phyloP scores from a whole-genome alignment of 1,140 invertebrate species.

The Medauroidea extradentata region DNA sequence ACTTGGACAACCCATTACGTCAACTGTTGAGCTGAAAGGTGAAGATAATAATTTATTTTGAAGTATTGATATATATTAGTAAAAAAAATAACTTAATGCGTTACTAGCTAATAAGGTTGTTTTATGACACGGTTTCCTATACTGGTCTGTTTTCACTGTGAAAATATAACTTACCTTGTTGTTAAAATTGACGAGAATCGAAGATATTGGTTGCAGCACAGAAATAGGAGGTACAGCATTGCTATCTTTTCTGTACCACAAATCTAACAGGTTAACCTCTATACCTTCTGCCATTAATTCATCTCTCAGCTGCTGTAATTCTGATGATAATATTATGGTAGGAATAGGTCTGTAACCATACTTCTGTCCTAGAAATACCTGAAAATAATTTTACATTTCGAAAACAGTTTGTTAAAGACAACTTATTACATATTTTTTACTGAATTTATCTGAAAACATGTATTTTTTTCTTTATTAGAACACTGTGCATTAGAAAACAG shows the following conservation, averaged over 20 bases:
- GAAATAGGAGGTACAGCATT: constrained; percentile 93
- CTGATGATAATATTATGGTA: constrained; percentile 88
- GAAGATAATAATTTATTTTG: too few species aligned
- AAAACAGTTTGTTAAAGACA: neutral
- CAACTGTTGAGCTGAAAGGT: too few species aligned
- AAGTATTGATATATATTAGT: too few species aligned
- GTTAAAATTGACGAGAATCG: constrained; percentile 95
- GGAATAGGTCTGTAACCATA: constrained; percentile 97
- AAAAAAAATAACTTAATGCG: too few species aligned
- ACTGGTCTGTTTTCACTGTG: neutral
- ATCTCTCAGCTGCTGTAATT: constrained; percentile 82
- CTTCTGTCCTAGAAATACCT: constrained; percentile 95
- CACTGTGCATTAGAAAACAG: neutral
- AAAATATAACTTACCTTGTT: constrained; percentile 75
- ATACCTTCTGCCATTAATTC: constrained; percentile 72
- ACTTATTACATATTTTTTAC: too few species aligned
- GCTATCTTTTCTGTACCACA: constrained; percentile 95
- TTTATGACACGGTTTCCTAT: neutral
- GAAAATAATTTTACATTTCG: too few species aligned
- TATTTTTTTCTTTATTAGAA: neutral
- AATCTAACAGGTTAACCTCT: constrained; percentile 80
- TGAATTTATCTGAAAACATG: neutral
- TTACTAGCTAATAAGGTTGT: neutral
- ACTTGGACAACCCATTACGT: too few species aligned
- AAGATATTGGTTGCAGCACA: constrained; percentile 93